Evolutionary conservation across 2,797 vertebrate species (phyloP).

Genomic region (Kryptolebias ocellatus): DNA sequence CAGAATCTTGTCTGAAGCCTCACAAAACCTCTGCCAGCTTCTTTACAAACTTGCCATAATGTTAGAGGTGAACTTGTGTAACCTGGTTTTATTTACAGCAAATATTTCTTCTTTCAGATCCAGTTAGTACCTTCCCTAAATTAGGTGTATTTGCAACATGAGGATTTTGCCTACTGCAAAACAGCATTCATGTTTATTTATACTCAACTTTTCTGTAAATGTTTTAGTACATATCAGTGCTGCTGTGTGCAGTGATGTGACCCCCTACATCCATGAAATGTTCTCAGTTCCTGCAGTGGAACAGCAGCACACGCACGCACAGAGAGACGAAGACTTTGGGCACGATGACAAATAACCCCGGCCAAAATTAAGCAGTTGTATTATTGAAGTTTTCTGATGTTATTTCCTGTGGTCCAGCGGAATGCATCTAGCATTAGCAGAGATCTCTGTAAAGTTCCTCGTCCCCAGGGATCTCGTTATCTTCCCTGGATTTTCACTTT

Average conservation of each 20-base stretch:
- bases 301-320: slow-evolving; percentile 24
- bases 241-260: slow-evolving; percentile 48
- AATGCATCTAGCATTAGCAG: slow-evolving; percentile 75
- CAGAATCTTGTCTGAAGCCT: no score
- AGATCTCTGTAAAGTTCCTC: slow-evolving; percentile 75
- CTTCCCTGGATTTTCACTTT: slow-evolving; percentile 76
- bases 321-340: slow-evolving; percentile 38
- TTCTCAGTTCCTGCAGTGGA: slow-evolving; percentile 65
- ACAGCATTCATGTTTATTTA: background rate
- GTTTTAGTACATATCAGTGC: slow-evolving; percentile 20
- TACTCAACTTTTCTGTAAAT: slow-evolving; percentile 19
- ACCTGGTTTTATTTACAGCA: no score
- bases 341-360: slow-evolving; percentile 73
- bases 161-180: background rate
- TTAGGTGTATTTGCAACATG: no score
- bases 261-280: slow-evolving; percentile 43
- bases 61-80: no score
- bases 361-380: slow-evolving; percentile 77
- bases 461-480: slow-evolving; percentile 84
- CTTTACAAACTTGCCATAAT: no score
- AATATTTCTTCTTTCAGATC: no score
- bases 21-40: no score
- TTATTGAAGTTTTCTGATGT: slow-evolving; percentile 76
- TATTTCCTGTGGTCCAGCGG: slow-evolving; percentile 75
- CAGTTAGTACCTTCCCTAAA: no score